Conservation (phyloP, 2,113 vertebrate genomes). For the Halichoerus grypus region DNA sequence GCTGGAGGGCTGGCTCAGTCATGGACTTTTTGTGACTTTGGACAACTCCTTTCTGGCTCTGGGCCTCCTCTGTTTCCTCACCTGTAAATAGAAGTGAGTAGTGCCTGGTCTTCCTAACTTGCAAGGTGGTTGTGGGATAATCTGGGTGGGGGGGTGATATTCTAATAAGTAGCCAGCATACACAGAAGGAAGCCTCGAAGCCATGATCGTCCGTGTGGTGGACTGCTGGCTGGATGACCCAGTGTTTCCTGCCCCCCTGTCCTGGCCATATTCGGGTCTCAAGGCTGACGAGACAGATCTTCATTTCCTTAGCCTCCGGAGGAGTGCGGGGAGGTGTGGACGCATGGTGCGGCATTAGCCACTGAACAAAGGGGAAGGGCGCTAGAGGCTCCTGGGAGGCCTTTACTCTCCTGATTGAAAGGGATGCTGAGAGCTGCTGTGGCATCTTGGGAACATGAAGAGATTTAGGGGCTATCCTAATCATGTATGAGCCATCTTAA, state of each 20-base stretch:
- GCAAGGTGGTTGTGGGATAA: neutral
- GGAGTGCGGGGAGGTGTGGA: neutral
- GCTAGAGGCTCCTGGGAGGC: neutral
- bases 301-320: neutral
- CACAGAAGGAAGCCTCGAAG: neutral
- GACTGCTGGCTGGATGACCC: neutral
- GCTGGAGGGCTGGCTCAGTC: neutral
- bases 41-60: neutral
- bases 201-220: neutral
- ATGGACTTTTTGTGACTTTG: neutral
- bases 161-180: neutral
- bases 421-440: neutral
- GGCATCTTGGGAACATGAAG: neutral
- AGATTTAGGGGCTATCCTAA: neutral
- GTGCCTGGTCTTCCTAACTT: neutral
- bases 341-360: fast-evolving
- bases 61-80: neutral
- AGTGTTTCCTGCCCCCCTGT: too few relatives aligned
- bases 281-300: neutral
- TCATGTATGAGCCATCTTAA: neutral
- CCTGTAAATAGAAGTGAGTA: neutral
- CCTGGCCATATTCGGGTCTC: neutral
- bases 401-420: neutral
- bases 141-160: too few relatives aligned
- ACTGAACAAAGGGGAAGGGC: neutral